Evolutionary conservation across 2,113 vertebrate genomes (phyloP), one percentile per base, ranked within the genome.

Genomic region (Vulpes ferrilata): DNA sequence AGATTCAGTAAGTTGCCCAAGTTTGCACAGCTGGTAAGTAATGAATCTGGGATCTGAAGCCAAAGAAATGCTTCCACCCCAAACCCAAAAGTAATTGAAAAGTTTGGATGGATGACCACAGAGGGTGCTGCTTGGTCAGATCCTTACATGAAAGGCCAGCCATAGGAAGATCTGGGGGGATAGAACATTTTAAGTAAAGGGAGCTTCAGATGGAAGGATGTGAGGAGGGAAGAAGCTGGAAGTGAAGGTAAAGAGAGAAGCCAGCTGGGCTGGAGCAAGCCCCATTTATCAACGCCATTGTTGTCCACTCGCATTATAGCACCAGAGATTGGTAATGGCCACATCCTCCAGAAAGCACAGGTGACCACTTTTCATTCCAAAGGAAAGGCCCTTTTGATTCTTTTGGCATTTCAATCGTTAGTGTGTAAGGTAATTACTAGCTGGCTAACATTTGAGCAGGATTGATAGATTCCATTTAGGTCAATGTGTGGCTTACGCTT

Each of bases 401-500:
- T 95, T 95, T 87, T 93, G 88, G 74, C 81, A 90, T 95, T 95
- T 97, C 87, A 88, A 10, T 89, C 5, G 0, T 92, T 92, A 60
- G 83, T 65, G n/a, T 78, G 53, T 59, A 88, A 97, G 88, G 82
- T 85, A 97, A 94, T 97, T 97, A 96, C 60, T 38, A 88, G 62
- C 59, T 93, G 67, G 84, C 90, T 97, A 95, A 97, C 96, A 88
- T 96, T 93, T 93, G 95, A 94, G 55, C 87, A 94, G 93, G 82
- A 94, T 32, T 96, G 96, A 97, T 95, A 96, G 92, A 90, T 92
- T 93, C 94, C 84, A 91, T 94, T 90, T 92, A 97, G 71, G 92
- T 95, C 71, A 96, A 48, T 12, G 12, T 74, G 74, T 79, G 30
- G 53, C 53, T 93, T 86, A 91, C 62, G 88, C 64, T 82, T 96